A percentile compares a stretch with the other conserved stretches of the same genome.
phyloP scores from a whole-genome alignment of 2,797 vertebrate species.

The Aphelocoma californica region DNA sequence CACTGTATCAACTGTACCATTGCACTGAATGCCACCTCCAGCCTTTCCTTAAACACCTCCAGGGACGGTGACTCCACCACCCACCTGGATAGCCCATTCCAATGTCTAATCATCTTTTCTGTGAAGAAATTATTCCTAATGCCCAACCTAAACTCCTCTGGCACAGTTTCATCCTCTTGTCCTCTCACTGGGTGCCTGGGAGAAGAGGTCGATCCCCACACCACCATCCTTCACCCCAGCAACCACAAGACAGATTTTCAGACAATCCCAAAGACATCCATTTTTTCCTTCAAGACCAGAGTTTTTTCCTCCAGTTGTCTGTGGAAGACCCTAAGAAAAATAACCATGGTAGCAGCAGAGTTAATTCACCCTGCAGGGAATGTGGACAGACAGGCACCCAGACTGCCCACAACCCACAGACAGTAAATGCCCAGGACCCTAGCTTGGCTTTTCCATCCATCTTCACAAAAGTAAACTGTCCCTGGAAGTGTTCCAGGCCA shows the following conservation, averaged over 20 bases:
- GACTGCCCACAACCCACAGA: fast-evolving
- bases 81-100: background rate
- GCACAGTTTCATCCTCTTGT: background rate
- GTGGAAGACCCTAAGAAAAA: background rate
- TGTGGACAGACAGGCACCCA: fast-evolving
- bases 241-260: fast-evolving
- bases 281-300: background rate
- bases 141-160: background rate
- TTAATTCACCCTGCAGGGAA: too few species aligned
- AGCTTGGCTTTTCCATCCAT: fast-evolving
- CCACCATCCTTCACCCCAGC: too few species aligned
- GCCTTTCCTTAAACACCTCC: too few species aligned
- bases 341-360: fast-evolving
- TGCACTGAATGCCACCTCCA: background rate
- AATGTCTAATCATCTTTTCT: too few species aligned
- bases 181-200: too few species aligned
- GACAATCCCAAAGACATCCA: fast-evolving
- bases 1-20: background rate
- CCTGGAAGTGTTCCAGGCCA: background rate
- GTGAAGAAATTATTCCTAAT: background rate
- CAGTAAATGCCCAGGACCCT: fast-evolving
- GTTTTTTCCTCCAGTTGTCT: fast-evolving
- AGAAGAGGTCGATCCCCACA: too few species aligned
- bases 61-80: too few species aligned
- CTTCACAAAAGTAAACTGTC: background rate